Percentiles rank a stretch among this genome's conserved stretches.
These are phyloP conservation scores for Strix aluco DNA, from an alignment of 2,113 vertebrate genomes.

Conservation along the genomic window DNA sequence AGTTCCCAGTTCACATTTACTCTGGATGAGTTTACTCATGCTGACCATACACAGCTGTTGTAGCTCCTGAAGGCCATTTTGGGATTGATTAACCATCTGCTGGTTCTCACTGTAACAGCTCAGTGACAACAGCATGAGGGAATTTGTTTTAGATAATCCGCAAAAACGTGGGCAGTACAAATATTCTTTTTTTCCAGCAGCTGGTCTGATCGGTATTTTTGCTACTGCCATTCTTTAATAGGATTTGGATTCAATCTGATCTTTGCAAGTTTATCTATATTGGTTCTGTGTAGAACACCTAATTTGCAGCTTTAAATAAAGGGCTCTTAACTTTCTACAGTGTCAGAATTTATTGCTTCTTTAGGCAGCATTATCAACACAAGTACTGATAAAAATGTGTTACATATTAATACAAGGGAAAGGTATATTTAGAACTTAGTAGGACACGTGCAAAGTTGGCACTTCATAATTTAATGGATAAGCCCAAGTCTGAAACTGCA, in stretches of 20 bases:
- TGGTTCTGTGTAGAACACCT: background rate
- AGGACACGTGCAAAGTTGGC: background rate
- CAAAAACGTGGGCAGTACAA: background rate
- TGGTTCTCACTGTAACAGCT: constrained; percentile 46
- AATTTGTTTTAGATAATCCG: constrained; percentile 43
- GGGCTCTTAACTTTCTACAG: background rate
- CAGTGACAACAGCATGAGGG: background rate
- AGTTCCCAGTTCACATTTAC: constrained; percentile 12
- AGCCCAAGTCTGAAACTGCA: background rate
- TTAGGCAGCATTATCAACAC: background rate
- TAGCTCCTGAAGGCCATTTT: constrained; percentile 56
- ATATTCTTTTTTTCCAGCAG: background rate
- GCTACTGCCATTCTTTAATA: background rate
- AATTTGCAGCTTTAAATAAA: background rate
- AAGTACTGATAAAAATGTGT: background rate
- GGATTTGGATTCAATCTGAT: background rate
- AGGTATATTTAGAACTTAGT: background rate
- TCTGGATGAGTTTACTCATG: constrained; percentile 26
- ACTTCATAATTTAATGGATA: background rate
- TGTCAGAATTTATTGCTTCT: background rate
- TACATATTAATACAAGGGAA: background rate
- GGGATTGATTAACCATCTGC: constrained; percentile 67
- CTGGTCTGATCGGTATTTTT: constrained; percentile 1
- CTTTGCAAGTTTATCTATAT: background rate
- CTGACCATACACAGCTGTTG: constrained; percentile 63